phyloP scores from a whole-genome alignment of 2,888 invertebrate species.

The Tipula lateralis region DNA sequence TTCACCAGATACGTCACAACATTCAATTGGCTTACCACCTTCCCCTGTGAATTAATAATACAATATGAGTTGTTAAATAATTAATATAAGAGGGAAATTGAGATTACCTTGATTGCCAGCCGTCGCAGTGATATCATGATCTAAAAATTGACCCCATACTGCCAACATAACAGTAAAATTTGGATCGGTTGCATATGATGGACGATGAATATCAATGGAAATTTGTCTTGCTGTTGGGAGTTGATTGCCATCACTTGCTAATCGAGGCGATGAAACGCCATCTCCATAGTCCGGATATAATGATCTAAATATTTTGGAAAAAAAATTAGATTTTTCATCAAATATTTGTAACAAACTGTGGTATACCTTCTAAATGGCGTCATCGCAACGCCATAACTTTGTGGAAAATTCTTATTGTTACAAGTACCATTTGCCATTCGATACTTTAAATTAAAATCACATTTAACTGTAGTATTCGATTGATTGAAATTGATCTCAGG shows the following conservation, averaged over 20 bases:
- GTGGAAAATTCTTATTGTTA: slow-evolving; percentile 63
- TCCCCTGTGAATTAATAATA: slow-evolving; percentile 45
- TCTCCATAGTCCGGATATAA: slow-evolving; percentile 72
- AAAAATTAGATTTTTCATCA: not conserved
- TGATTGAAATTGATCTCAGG: slow-evolving; percentile 43
- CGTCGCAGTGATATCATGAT: slow-evolving; percentile 82
- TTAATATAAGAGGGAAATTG: not conserved
- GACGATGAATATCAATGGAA: slow-evolving; percentile 67
- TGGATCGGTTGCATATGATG: slow-evolving; percentile 67
- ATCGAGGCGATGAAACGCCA: slow-evolving; percentile 63
- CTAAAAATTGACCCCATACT: slow-evolving; percentile 83
- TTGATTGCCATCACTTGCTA: slow-evolving; percentile 50
- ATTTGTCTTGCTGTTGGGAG: slow-evolving; percentile 69
- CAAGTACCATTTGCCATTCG: slow-evolving; percentile 69
- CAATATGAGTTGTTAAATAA: not conserved
- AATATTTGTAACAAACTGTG: not conserved
- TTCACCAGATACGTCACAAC: slow-evolving; percentile 52
- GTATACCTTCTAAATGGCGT: slow-evolving; percentile 63
- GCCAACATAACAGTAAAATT: slow-evolving; percentile 79
- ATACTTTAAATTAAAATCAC: slow-evolving; percentile 53
- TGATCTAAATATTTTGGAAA: no score
- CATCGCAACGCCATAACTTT: slow-evolving; percentile 65
- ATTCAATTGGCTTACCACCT: slow-evolving; percentile 67
- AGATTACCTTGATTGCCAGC: slow-evolving; percentile 63
- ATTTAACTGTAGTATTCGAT: slow-evolving; percentile 43